A percentile compares a stretch with the other conserved stretches of the same genome.
Conservation (phyloP, 2,888 invertebrate genomes). For the Erebia aethiops region DNA sequence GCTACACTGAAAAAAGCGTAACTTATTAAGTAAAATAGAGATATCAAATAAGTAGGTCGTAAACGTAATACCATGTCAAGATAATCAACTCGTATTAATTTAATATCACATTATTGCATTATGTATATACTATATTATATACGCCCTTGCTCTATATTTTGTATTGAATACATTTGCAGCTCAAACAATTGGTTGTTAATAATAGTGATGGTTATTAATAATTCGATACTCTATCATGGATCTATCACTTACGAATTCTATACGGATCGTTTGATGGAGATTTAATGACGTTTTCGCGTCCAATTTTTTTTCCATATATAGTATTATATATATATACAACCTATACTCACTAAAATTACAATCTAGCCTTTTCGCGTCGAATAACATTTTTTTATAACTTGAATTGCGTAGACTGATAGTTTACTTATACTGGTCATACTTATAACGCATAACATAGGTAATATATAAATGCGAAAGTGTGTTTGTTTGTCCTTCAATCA, state of each 20-base stretch:
- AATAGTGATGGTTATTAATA: conserved; percentile 56
- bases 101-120: conserved; percentile 40
- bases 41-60: conserved; percentile 20
- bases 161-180: conserved; percentile 49
- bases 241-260: conserved; percentile 53
- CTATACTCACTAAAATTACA: too few species aligned
- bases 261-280: conserved; percentile 49
- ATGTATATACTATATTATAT: too few species aligned
- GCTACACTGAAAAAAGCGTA: conserved; percentile 5
- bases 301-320: too few species aligned
- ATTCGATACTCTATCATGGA: conserved; percentile 46
- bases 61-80: conserved; percentile 40
- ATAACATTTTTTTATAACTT: conserved; percentile 21
- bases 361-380: conserved; percentile 18
- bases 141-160: conserved; percentile 59
- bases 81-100: conserved; percentile 39
- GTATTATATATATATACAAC: too few species aligned
- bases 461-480: too few species aligned
- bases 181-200: conserved; percentile 46
- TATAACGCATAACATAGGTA: too few species aligned
- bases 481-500: too few species aligned
- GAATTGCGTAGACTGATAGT: conserved; percentile 8
- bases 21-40: conserved; percentile 14
- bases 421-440: too few species aligned
- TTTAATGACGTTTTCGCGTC: conserved; percentile 21